Evolutionary conservation across 2,888 invertebrate genomes (phyloP).

Genomic region (Limnephilus auricula): DNA sequence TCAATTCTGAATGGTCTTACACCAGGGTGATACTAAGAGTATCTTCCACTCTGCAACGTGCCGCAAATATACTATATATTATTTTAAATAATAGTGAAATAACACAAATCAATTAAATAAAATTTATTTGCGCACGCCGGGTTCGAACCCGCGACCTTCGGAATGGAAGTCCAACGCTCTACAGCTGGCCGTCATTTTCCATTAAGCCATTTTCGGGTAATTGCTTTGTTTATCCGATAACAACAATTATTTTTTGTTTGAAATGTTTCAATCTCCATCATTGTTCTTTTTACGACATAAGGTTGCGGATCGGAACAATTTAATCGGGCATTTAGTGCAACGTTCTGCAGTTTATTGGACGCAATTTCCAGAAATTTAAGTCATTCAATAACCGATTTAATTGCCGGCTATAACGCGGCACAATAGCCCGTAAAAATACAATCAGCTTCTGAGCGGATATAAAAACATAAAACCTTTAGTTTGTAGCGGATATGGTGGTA

Average conservation of each 20-base stretch:
- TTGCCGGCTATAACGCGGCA: neutral
- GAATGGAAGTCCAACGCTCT: too few relatives aligned
- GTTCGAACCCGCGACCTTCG: too few relatives aligned
- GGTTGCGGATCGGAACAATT: neutral
- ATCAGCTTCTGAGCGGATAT: neutral
- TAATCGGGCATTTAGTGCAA: neutral
- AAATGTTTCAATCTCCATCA: neutral
- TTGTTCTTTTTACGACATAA: neutral
- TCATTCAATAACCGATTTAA: constrained; percentile 2
- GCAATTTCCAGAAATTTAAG: neutral
- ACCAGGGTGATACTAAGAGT: too few relatives aligned
- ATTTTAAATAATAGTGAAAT: too few relatives aligned
- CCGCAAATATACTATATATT: too few relatives aligned
- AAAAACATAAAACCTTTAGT: neutral
- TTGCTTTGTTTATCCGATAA: neutral
- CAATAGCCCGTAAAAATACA: neutral
- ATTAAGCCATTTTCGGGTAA: too few relatives aligned
- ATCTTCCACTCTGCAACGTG: too few relatives aligned
- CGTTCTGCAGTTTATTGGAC: neutral
- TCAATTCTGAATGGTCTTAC: too few relatives aligned
- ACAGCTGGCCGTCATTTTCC: too few relatives aligned
- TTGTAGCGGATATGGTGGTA: neutral
- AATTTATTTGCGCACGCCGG: too few relatives aligned
- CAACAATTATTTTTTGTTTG: neutral
- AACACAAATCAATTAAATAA: too few relatives aligned